These are phyloP conservation scores for Noctuana brunneofusca DNA, from an alignment of 2,888 invertebrate species.

Conservation along the genomic window DNA sequence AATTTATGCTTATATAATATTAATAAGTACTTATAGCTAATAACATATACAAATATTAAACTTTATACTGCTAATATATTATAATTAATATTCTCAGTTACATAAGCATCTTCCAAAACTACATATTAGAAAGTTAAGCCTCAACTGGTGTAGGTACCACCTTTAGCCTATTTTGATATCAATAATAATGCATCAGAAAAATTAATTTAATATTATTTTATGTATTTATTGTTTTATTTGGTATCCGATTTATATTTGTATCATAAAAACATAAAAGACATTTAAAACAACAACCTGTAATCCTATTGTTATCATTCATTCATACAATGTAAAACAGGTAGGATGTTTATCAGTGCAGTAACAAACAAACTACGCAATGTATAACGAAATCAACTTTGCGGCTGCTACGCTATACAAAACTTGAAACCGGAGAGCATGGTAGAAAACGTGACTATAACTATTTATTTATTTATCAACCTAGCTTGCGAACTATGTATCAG, in stretches of 20 bases:
- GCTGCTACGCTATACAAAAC: constrained; percentile 24
- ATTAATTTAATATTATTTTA: not conserved
- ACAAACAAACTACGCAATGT: constrained; percentile 26
- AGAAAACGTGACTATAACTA: constrained; percentile 75
- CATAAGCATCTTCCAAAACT: not conserved
- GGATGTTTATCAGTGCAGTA: constrained; percentile 26
- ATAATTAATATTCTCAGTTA: no score
- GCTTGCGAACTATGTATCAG: constrained; percentile 45
- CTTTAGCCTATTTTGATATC: not conserved
- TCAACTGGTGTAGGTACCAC: not conserved
- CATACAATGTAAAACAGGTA: constrained; percentile 11
- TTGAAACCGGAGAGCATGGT: constrained; percentile 56
- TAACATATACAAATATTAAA: no score
- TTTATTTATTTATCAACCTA: constrained; percentile 71
- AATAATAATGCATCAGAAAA: not conserved
- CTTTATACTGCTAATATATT: no score
- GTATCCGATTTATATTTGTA: not conserved
- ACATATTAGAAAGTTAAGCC: not conserved
- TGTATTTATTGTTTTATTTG: not conserved
- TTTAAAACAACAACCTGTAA: not conserved
- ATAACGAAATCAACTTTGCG: constrained; percentile 15
- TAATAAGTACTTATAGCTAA: no score
- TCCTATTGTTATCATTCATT: not conserved
- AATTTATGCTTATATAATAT: no score
- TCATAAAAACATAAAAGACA: constrained; percentile 3